Evolutionary conservation across 2,888 invertebrate genomes (phyloP).

Genomic region (Omphaloscelis lunosa): DNA sequence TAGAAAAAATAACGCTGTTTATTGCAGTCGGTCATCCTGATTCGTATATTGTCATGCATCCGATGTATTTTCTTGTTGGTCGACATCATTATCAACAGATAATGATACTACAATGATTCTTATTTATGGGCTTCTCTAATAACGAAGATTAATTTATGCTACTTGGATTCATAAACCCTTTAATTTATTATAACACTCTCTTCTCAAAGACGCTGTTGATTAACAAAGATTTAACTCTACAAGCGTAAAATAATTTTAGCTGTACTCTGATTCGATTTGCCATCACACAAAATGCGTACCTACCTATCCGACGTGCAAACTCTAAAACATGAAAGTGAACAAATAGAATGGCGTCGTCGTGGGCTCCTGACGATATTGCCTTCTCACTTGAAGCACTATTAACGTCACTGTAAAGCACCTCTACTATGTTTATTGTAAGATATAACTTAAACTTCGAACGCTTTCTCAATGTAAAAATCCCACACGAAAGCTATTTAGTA

Average conservation of each 20-base stretch:
- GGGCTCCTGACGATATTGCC: conserved; percentile 61
- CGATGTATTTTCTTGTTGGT: neutral
- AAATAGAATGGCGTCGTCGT: conserved; percentile 54
- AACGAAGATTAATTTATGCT: no score
- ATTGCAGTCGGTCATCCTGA: neutral
- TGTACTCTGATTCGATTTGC: neutral
- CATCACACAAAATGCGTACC: conserved; percentile 5
- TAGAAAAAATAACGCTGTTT: no score
- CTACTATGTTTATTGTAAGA: conserved; percentile 57
- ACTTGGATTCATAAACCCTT: neutral
- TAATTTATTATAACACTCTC: neutral
- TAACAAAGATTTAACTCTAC: neutral
- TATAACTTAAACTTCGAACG: conserved; percentile 57
- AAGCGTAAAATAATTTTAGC: no score
- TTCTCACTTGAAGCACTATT: conserved; percentile 62
- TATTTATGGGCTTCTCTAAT: no score
- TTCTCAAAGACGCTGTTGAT: neutral
- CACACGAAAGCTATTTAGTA: conserved; percentile 37
- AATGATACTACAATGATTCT: neutral
- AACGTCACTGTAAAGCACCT: conserved; percentile 62
- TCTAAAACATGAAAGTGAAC: conserved; percentile 44
- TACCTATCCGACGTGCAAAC: conserved; percentile 11
- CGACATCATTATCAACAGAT: no score
- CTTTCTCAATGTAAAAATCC: conserved; percentile 62
- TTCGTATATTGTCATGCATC: neutral